phyloP scores from a whole-genome alignment of 2,888 invertebrate species.

The Phortica magna region DNA sequence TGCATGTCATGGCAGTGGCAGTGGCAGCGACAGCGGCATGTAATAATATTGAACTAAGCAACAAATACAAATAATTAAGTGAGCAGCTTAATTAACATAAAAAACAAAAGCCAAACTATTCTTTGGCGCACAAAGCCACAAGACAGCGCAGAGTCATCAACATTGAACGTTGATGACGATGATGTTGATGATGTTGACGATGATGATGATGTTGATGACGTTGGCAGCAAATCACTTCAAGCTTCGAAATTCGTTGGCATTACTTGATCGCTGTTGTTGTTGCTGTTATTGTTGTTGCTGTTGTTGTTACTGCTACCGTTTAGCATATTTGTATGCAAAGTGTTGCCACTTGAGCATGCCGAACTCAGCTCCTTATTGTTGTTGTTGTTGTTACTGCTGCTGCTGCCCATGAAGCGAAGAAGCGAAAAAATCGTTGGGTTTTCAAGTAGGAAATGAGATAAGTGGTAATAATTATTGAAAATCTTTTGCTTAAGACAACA shows the following conservation, averaged over 20 bases:
- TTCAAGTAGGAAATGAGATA: constrained; percentile 61
- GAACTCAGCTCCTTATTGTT: constrained; percentile 44
- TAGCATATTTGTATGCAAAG: constrained; percentile 72
- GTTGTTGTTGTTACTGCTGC: constrained; percentile 35
- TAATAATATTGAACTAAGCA: constrained; percentile 10
- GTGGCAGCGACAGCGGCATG: background rate
- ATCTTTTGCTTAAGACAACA: constrained; percentile 69
- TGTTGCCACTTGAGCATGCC: constrained; percentile 65
- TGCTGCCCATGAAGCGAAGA: background rate
- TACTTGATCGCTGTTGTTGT: constrained; percentile 2
- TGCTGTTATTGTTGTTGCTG: constrained; percentile 34
- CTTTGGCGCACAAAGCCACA: constrained; percentile 30
- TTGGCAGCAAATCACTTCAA: constrained; percentile 36
- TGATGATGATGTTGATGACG: background rate
- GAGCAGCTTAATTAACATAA: constrained; percentile 32
- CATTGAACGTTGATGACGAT: no score
- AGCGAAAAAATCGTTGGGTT: background rate
- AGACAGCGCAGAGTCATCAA: constrained; percentile 35
- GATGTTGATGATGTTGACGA: background rate
- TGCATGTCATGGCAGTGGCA: background rate
- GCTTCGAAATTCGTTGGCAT: constrained; percentile 21
- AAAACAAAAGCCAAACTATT: constrained; percentile 25
- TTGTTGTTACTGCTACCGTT: constrained; percentile 62
- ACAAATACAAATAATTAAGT: constrained; percentile 22
- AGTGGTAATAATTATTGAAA: constrained; percentile 76